Evolutionary conservation across 1,140 invertebrate species (phyloP), one percentile per base, ranked within the genome.

Genomic region (Macrocentrus cingulum): DNA sequence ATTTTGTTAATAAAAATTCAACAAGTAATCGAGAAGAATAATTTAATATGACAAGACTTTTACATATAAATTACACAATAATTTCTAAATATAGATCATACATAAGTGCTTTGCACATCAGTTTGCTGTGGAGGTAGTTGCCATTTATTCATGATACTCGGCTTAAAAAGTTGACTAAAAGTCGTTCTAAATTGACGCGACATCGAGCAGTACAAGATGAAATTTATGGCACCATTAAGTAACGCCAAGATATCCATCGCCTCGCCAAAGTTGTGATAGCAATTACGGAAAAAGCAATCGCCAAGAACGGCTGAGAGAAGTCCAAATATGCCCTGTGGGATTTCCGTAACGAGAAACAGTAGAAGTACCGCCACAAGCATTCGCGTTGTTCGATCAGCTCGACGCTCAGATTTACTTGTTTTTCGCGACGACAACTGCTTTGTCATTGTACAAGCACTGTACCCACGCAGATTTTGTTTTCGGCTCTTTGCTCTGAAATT

Each of bases 181-280:
- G 92, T 95, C 41, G 87, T 84, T 9, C 95, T 82, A 74, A 97
- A 98, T 81, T 96, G 94, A 42, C 90, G 83, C 36, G 91, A 94
- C 95, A 97, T 98, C 20, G 89, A 87, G 64, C 94, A 97, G 72
- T 97, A 98, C 4, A 98, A 83, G 37, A 98, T 88, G 72, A 98
- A 97, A 71, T 95, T 97, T 37, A 97, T 89, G 5, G 92, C 90
- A 4, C 91, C 92, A 78, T 97, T 98, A 50, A 97, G 77, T 2
- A 98, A 79, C 0, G 95, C 95, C 49, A 97, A 76, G 15, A 96
- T 85, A 72, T 98, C 95, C 89, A 96, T 93, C 6, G 97, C 66
- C 71, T 95, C 92, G 0, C 92, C 93, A 46, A 95, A 88, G 22
- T 87, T 85, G 74, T 85, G 81, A 67, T 91, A 92, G 68, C 89